These are phyloP conservation scores for Eulemur rufifrons DNA, from an alignment of 2,113 vertebrate genomes.

Conservation along the genomic window DNA sequence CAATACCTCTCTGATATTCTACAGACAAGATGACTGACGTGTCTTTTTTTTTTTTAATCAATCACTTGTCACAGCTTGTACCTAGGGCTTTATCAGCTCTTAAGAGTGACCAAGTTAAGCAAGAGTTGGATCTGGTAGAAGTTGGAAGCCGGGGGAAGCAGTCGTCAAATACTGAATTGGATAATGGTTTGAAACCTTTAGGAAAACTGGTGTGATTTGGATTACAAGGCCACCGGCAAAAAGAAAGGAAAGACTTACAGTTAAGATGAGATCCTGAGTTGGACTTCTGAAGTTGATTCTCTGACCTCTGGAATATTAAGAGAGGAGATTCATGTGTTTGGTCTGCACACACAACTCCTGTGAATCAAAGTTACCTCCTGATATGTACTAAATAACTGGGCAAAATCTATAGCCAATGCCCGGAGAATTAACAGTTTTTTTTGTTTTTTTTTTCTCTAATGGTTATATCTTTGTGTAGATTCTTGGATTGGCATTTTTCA, in stretches of 20 bases:
- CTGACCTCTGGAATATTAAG: not conserved
- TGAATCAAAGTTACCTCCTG: not conserved
- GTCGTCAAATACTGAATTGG: not conserved
- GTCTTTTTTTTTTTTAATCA: not conserved
- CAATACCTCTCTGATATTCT: not conserved
- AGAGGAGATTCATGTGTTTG: not conserved
- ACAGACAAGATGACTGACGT: not conserved
- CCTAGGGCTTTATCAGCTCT: not conserved
- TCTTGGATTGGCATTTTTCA: not conserved
- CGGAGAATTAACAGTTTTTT: not conserved
- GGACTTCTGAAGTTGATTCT: not conserved
- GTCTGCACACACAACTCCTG: not conserved
- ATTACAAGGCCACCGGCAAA: not conserved
- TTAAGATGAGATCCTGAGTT: not conserved
- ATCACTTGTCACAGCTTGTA: not conserved
- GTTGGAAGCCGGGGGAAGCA: not conserved
- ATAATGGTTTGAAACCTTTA: not conserved
- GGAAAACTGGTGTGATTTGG: not conserved
- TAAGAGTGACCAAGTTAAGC: not conserved
- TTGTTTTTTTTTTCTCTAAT: not conserved
- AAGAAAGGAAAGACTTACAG: not conserved
- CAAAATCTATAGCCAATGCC: not conserved
- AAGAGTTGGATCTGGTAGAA: not conserved
- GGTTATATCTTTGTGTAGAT: not conserved
- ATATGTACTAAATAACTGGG: not conserved